Evolutionary conservation across 2,113 vertebrate genomes (phyloP).

Genomic region (Psilopsiagon aymara): DNA sequence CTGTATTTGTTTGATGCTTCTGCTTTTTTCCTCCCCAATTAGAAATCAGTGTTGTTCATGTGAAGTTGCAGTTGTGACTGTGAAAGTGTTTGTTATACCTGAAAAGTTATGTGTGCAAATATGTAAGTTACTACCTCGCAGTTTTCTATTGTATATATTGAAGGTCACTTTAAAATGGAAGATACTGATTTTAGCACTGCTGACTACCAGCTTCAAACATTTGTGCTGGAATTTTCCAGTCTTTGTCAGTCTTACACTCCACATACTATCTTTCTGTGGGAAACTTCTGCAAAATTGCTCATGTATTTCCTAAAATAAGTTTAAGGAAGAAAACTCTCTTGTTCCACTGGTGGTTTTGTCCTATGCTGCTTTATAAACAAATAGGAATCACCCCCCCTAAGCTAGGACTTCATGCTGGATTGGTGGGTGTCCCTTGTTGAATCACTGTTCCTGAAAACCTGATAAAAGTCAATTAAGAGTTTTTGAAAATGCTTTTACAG

Average conservation of each 20-base stretch:
- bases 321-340: not conserved
- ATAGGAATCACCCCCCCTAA: not conserved
- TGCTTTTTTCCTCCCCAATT: not conserved
- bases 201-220: not conserved
- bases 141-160: not conserved
- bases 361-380: not conserved
- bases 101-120: not conserved
- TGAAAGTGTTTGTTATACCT: not conserved
- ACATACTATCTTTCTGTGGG: not conserved
- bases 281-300: constrained; percentile 5
- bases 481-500: not conserved
- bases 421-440: not conserved
- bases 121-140: not conserved
- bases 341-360: not conserved
- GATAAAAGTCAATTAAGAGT: not conserved
- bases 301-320: not conserved
- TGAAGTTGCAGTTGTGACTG: not conserved
- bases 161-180: not conserved
- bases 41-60: not conserved
- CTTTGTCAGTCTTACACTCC: not conserved
- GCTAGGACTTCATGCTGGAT: not conserved
- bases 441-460: not conserved
- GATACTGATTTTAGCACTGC: not conserved
- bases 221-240: constrained; percentile 9
- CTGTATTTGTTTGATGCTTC: not conserved